A percentile compares a stretch with the other conserved stretches of the same genome.
phyloP scores from a whole-genome alignment of 2,888 invertebrate genomes.

The Xestia sexstrigata region DNA sequence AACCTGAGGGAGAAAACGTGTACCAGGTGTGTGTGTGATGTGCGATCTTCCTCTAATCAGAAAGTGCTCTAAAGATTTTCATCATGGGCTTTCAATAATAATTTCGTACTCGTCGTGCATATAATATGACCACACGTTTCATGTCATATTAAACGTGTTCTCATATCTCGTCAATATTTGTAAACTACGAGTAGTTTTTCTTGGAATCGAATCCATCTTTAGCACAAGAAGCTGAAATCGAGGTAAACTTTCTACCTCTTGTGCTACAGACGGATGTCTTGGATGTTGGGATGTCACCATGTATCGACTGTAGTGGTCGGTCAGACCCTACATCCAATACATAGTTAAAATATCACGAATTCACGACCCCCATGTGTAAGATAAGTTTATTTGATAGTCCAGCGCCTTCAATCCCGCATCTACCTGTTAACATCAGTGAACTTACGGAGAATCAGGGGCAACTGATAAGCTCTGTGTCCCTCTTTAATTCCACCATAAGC shows the following conservation, averaged over 20 bases:
- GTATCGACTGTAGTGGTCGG: background rate
- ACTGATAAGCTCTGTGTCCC: conserved; percentile 10
- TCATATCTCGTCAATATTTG: background rate
- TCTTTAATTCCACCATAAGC: conserved; percentile 29
- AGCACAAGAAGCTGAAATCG: background rate
- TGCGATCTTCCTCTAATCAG: background rate
- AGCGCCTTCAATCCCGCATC: conserved; percentile 2
- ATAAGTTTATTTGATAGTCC: conserved; percentile 22
- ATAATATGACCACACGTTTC: no score
- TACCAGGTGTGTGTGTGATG: background rate
- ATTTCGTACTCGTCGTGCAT: background rate
- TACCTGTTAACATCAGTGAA: conserved; percentile 20
- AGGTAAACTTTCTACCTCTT: background rate
- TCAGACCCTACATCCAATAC: background rate
- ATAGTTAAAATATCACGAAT: background rate
- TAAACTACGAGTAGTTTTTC: background rate
- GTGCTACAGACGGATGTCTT: background rate
- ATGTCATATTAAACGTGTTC: background rate
- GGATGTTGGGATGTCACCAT: background rate
- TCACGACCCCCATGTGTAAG: background rate
- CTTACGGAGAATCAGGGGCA: conserved; percentile 16
- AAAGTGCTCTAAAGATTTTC: background rate
- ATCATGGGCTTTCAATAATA: background rate
- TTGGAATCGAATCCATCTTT: background rate
- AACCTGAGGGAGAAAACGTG: background rate